phyloP scores from a whole-genome alignment of 2,113 vertebrate species.

The Pteropus alecto region DNA sequence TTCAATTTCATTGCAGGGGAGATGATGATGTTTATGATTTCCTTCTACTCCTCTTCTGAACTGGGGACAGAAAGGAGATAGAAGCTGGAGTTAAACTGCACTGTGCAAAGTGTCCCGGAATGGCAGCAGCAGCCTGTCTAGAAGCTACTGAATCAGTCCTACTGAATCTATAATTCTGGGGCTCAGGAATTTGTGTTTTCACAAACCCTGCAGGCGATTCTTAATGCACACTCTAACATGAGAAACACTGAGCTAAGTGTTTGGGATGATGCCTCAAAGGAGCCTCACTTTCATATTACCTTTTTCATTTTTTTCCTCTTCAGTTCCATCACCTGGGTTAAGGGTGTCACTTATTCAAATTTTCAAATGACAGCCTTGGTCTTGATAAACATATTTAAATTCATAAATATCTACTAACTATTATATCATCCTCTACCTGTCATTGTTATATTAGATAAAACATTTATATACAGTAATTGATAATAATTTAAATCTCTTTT shows the following conservation, averaged over 20 bases:
- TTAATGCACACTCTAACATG: background rate
- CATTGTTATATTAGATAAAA: background rate
- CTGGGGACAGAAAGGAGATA: background rate
- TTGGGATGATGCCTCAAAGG: background rate
- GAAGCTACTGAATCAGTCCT: background rate
- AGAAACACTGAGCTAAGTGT: background rate
- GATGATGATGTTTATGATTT: background rate
- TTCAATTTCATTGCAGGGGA: background rate
- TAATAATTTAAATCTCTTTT: background rate
- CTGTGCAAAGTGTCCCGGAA: rapidly evolving
- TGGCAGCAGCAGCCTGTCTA: background rate
- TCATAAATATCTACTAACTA: background rate
- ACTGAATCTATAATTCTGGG: background rate
- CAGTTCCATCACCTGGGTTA: background rate
- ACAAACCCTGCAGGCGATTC: background rate
- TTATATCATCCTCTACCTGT: background rate
- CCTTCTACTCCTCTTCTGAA: background rate
- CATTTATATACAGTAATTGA: background rate
- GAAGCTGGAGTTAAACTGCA: background rate
- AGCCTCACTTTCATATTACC: background rate
- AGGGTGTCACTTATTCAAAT: background rate
- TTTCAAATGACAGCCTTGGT: background rate
- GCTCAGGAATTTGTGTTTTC: background rate
- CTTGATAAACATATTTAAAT: background rate
- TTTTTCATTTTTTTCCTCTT: background rate